Base-by-base conservation (phyloP, 2,888 invertebrate genomes). In the Panorpa germanica region DNA sequence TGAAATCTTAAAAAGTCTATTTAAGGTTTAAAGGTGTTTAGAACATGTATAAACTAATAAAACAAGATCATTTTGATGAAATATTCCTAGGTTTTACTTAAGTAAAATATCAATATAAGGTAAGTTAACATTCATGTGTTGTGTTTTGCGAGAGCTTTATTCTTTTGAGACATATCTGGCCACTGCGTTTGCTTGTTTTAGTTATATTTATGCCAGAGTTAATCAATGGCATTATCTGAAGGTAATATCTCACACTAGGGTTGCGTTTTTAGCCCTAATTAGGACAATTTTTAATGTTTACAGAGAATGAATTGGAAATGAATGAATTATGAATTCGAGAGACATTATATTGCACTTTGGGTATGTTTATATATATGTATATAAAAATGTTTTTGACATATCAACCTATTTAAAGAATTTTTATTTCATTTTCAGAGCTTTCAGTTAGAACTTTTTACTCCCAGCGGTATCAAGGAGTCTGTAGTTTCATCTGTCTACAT, bases 161-260 rank as follows among this genome's bases (percentile, higher is more conserved):
- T 59, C 69, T 39, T 88, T 80, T 49, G 91, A 90, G 3, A 61
- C 82, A 5, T 85, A 82, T 45, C 69, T 78, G 53, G 83, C 91
- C 1, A 70, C 85, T 4, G 91, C 91, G 55, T 78, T 93, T 5
- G 91, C 91, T 0, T 93, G 91, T 51, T 81, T 72, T 44, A 86
- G 88, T 0, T 93, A 93, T 46, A 83, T 91, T 39, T 93, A 90
- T 54, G 82, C 90, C n/a, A 82, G 78, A 55, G 78, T 82, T 3
- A 64, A 70, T 34, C 63, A 61, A 37, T 57, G 62, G 31, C 64
- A 71, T 46, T 82, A 72, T 53, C 68, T 74, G 40, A 61, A 64
- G 42, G 76, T 78, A 3, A 76, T 82, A 1, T 70, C 77, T 2
- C 71, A 73, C 41, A 73, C 75, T 2, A 59, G 78, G 43, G 68